These are phyloP conservation scores for Bacillus rossius DNA, from an alignment of 1,140 invertebrate species.

Conservation along the genomic window DNA sequence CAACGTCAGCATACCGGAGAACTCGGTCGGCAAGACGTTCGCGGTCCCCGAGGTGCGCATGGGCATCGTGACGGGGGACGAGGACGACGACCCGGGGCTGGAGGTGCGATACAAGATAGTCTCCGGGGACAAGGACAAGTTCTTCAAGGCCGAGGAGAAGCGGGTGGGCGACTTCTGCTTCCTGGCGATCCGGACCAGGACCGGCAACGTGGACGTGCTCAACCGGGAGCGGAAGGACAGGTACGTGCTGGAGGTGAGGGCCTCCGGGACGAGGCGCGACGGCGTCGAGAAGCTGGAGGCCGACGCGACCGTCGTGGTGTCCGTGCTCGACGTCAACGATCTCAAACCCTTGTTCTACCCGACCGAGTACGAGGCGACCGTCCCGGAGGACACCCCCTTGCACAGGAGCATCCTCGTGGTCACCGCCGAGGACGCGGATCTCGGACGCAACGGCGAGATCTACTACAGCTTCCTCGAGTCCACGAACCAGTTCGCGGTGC, in stretches of 20 bases:
- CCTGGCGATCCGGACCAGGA: conserved; percentile 73
- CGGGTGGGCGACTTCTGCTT: conserved; percentile 92
- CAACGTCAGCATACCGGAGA: conserved; percentile 90
- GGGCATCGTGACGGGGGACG: conserved; percentile 55
- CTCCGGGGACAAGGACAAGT: conserved; percentile 77
- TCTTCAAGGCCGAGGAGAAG: conserved; percentile 88
- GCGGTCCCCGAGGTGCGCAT: conserved; percentile 58
- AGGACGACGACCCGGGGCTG: conserved; percentile 42
- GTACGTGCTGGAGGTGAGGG: conserved; percentile 76
- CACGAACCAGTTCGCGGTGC: conserved; percentile 82
- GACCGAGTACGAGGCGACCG: conserved; percentile 74
- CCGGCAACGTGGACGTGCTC: conserved; percentile 74
- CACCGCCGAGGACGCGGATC: conserved; percentile 88
- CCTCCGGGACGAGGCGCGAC: conserved; percentile 55
- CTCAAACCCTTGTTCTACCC: conserved; percentile 88
- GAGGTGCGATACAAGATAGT: conserved; percentile 76
- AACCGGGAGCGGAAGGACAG: conserved; percentile 86
- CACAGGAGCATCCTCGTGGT: conserved; percentile 72
- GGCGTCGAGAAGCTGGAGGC: conserved; percentile 59
- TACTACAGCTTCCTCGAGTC: conserved; percentile 89
- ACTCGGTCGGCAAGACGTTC: conserved; percentile 82
- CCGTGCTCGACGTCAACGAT: conserved; percentile 85
- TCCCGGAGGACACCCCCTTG: conserved; percentile 84
- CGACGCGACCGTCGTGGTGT: conserved; percentile 69
- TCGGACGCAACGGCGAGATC: conserved; percentile 91